Evolutionary conservation across 2,113 vertebrate species (phyloP).

Genomic region (Axis porcinus): DNA sequence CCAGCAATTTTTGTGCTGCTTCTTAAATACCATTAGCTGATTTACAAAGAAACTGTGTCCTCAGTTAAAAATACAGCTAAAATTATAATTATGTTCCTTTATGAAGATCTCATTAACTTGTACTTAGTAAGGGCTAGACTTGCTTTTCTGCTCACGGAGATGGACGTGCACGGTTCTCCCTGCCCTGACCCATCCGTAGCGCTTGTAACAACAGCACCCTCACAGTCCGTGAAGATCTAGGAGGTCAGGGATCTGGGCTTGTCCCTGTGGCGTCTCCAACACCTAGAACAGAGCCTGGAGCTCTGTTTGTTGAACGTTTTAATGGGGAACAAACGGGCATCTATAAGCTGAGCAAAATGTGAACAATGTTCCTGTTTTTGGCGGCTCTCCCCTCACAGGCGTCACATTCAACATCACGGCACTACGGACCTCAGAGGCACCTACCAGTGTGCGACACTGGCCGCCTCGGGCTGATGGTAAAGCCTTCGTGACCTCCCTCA

Average conservation of each 20-base stretch:
- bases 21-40: neutral
- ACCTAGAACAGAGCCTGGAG: neutral
- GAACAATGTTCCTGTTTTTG: fast-evolving
- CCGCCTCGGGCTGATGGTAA: neutral
- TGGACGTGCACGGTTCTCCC: fast-evolving
- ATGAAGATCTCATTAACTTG: neutral
- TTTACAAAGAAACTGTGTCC: neutral
- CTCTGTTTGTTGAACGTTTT: neutral
- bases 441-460: neutral
- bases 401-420: neutral
- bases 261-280: neutral
- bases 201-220: neutral
- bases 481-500: neutral
- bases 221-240: neutral
- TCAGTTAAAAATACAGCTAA: fast-evolving
- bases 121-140: neutral
- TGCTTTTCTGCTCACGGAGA: neutral
- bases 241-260: neutral
- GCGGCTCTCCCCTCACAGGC: neutral
- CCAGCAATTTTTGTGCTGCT: neutral
- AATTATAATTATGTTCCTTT: neutral
- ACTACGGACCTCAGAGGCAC: neutral
- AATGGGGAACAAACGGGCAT: neutral
- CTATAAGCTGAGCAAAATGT: neutral
- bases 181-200: too few relatives aligned